Base-by-base conservation (phyloP, 2,113 vertebrate genomes). In the Ifrita kowaldi region DNA sequence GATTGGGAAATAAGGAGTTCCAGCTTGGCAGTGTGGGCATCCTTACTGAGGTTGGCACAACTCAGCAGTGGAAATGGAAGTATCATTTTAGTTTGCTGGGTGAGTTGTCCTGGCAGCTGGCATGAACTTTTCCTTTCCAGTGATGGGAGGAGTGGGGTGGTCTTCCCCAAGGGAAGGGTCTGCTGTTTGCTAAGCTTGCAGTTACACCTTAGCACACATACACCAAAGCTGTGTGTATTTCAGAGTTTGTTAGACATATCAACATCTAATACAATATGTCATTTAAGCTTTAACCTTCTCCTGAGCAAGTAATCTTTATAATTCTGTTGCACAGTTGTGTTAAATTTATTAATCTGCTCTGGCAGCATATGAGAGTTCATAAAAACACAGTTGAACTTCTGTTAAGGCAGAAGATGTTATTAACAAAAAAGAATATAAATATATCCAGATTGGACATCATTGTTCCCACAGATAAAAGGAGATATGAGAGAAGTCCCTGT, bases 11-110 rank as follows among this genome's bases (percentile, higher is more conserved):
- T 30, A 17, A 59, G 35, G 33, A 63, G 4, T 35, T n/a, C n/a
- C n/a, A n/a, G 13, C 13, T 42, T 59, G 35, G 19, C 13, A 37
- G 0, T 6, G 32, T 76, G 28, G 0, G 1, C 20, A 3, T 64
- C 69, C 32, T 71, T 76, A 17, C 16, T 64, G 47, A 71, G 33
- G 3, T 1, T 77, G 46, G 24, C 55, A 41, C 32, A 33, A 1
- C 37, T 73, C 41, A 33, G 10, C 46, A 57, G 23, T 57, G 42
- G 55, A 65, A 80, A 32, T 52, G 11, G 53, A 87, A 46, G 2
- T 53, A 3, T 4, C 8, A 35, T 80, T 81, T 63, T 71, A 35
- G 52, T 37, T 79, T 68, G 33, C 26, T 56, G 21, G 8, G 13
- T 52, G 57, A 33, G 30, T 39, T 80, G 23, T 88, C 67, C 57